phyloP scores from a whole-genome alignment of 1,140 invertebrate genomes.

The Parasteatoda tepidariorum region DNA sequence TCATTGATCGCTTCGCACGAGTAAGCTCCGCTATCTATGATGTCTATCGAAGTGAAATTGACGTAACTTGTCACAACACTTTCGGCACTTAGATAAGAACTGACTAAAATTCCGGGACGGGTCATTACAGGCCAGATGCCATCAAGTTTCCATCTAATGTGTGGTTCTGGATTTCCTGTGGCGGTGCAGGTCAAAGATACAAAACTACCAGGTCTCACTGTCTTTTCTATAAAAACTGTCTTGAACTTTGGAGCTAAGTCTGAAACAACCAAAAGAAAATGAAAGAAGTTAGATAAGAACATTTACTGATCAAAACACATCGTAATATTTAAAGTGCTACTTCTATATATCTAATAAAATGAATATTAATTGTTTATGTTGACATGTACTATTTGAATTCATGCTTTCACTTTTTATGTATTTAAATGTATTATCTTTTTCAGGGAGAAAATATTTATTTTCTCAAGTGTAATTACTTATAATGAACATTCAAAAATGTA shows the following conservation, averaged over 20 bases:
- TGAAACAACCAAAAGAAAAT: slow-evolving; percentile 64
- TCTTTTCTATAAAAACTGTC: slow-evolving; percentile 86
- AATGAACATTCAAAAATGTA: too few species aligned
- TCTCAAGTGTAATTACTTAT: too few species aligned
- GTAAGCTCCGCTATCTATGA: slow-evolving; percentile 71
- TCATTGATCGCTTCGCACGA: slow-evolving; percentile 67
- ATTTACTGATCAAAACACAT: too few species aligned
- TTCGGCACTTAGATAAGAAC: slow-evolving; percentile 41
- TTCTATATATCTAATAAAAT: too few species aligned
- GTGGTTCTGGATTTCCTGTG: slow-evolving; percentile 90
- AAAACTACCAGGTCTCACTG: slow-evolving; percentile 85
- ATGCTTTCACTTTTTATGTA: too few species aligned
- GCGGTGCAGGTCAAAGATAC: slow-evolving; percentile 85
- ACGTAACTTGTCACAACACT: slow-evolving; percentile 79
- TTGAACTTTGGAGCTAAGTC: slow-evolving; percentile 78
- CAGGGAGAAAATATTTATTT: too few species aligned
- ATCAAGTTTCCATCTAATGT: slow-evolving; percentile 93
- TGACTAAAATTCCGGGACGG: slow-evolving; percentile 48
- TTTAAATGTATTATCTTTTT: too few species aligned
- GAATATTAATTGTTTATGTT: too few species aligned
- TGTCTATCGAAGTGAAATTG: slow-evolving; percentile 88
- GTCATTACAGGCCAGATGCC: slow-evolving; percentile 66
- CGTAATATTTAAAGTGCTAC: too few species aligned
- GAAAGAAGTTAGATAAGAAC: too few species aligned
- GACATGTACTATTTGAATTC: too few species aligned